These are phyloP conservation scores for Carabus problematicus DNA, from an alignment of 2,888 invertebrate species.

Conservation along the genomic window DNA sequence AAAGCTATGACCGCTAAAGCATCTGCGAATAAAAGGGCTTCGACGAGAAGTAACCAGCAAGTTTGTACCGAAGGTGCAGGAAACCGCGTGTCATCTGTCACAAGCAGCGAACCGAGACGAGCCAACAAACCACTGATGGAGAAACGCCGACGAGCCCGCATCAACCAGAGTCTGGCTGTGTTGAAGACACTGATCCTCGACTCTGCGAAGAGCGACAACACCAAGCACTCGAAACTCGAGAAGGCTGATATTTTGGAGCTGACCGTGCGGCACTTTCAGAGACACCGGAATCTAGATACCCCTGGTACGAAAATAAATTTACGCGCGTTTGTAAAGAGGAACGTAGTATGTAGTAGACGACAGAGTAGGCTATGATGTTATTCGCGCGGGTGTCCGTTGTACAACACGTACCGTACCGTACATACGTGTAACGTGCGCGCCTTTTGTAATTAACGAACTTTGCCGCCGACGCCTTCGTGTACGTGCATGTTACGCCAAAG, in stretches of 20 bases:
- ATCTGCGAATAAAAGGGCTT: conserved; percentile 15
- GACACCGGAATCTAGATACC: conserved; percentile 72
- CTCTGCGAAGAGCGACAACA: conserved; percentile 71
- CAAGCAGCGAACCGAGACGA: conserved; percentile 59
- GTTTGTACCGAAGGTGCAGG: background rate
- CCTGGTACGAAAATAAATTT: conserved; percentile 55
- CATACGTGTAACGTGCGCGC: too few species aligned
- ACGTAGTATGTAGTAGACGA: too few species aligned
- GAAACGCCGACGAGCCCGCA: conserved; percentile 75
- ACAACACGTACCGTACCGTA: too few species aligned
- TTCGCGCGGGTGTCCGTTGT: too few species aligned
- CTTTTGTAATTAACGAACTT: too few species aligned
- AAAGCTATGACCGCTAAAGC: conserved; percentile 40
- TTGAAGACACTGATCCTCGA: conserved; percentile 75
- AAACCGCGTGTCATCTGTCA: conserved; percentile 46
- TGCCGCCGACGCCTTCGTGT: too few species aligned
- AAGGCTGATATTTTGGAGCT: conserved; percentile 86
- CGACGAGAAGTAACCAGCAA: conserved; percentile 24
- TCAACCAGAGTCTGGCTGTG: conserved; percentile 77
- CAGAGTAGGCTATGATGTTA: too few species aligned
- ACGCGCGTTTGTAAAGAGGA: too few species aligned
- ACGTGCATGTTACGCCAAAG: too few species aligned
- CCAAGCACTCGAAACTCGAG: conserved; percentile 82
- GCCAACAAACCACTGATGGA: conserved; percentile 83
- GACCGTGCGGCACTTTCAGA: conserved; percentile 81